phyloP scores from a whole-genome alignment of 2,797 vertebrate species.

The Aselliscus stoliczkanus region DNA sequence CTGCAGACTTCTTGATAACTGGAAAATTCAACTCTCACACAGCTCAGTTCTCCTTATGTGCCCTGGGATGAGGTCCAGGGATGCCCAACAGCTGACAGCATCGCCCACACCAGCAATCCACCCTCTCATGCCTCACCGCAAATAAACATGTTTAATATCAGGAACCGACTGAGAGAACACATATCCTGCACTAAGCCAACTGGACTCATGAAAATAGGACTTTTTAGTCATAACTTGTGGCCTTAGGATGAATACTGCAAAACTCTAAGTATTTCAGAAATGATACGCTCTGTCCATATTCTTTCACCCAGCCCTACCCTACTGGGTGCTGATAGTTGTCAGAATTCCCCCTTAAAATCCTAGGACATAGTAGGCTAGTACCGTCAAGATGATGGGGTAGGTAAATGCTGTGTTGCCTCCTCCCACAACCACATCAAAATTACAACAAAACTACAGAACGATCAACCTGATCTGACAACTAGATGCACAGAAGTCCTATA shows the following conservation, averaged over 20 bases:
- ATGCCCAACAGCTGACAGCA: neutral
- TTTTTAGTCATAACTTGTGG: neutral
- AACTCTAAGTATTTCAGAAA: accelerated
- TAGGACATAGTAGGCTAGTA: accelerated
- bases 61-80: neutral
- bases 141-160: no score
- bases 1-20: neutral
- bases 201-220: neutral
- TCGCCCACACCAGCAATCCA: accelerated
- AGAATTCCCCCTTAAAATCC: neutral
- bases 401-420: neutral
- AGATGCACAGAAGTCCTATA: neutral
- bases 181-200: neutral
- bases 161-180: neutral
- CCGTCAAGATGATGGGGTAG: neutral
- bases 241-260: neutral
- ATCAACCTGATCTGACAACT: neutral
- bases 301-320: neutral
- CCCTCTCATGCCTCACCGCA: accelerated
- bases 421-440: neutral
- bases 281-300: neutral
- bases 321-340: neutral
- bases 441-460: no score
- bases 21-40: neutral
- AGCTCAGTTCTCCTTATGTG: neutral